These are phyloP conservation scores for Lepus oiostolus DNA, from an alignment of 2,797 vertebrate species.

Conservation along the genomic window DNA sequence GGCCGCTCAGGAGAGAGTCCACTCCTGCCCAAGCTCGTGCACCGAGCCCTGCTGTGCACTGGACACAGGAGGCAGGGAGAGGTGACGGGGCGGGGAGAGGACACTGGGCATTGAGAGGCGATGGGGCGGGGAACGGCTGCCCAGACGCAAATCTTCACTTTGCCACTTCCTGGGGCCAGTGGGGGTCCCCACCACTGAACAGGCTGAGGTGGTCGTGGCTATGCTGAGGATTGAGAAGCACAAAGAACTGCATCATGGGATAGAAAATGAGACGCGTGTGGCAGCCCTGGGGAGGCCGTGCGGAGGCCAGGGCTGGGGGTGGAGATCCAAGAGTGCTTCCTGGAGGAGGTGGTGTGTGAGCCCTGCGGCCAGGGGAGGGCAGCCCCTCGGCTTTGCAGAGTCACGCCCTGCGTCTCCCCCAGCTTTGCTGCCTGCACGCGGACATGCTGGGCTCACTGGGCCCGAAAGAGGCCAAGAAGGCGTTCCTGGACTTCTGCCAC, in stretches of 20 bases:
- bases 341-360: background rate
- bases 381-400: background rate
- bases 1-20: background rate
- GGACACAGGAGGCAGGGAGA: background rate
- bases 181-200: background rate
- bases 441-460: constrained; percentile 91
- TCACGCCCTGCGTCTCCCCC: background rate
- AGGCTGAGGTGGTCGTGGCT: background rate
- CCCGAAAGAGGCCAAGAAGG: constrained; percentile 94
- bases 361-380: background rate
- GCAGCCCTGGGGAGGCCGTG: background rate
- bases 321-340: background rate
- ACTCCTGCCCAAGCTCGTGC: no score
- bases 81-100: no score
- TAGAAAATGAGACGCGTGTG: background rate
- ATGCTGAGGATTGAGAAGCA: background rate
- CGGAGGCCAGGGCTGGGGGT: accelerated
- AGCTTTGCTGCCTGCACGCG: constrained; percentile 95
- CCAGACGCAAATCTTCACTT: background rate
- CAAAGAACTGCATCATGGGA: background rate
- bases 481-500: constrained; percentile 94
- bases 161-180: background rate
- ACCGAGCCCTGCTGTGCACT: background rate
- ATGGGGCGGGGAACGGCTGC: background rate
- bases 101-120: no score